These are phyloP conservation scores for Elanus axillaris DNA, from an alignment of 2,113 vertebrate species.

Conservation along the genomic window DNA sequence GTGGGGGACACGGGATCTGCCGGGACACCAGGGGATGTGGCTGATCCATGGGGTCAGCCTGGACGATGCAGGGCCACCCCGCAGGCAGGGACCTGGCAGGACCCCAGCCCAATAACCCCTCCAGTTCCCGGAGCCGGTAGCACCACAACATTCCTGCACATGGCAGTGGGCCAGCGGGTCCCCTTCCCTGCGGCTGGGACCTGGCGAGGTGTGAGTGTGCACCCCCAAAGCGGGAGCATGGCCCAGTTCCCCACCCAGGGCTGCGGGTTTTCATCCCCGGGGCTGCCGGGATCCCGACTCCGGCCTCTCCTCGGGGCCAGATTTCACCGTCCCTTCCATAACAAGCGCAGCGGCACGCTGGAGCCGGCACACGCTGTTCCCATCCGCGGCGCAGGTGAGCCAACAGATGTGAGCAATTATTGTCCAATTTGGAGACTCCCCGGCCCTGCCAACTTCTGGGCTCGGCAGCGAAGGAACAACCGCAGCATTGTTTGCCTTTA, in stretches of 20 bases:
- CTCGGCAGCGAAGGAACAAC: conserved; percentile 8
- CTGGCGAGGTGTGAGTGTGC: rapidly evolving
- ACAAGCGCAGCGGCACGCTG: rapidly evolving
- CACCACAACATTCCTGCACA: rapidly evolving
- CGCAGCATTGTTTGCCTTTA: conserved; percentile 17
- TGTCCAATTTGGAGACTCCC: neutral
- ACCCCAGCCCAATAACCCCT: neutral
- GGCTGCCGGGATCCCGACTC: rapidly evolving
- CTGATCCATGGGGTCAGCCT: neutral
- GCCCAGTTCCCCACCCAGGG: neutral
- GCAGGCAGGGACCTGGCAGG: neutral
- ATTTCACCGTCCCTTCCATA: neutral
- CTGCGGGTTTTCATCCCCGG: neutral
- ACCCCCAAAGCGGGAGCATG: rapidly evolving
- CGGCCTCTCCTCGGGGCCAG: neutral
- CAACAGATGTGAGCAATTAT: conserved; percentile 39
- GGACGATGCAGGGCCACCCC: too few species aligned
- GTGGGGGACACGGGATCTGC: neutral
- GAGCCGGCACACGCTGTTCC: neutral
- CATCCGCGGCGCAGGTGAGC: neutral
- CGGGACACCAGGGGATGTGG: neutral
- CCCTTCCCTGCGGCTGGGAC: neutral
- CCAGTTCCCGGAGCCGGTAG: neutral
- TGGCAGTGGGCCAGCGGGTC: rapidly evolving
- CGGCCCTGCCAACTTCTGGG: neutral